Evolutionary conservation across 2,113 vertebrate genomes (phyloP).

Genomic region (Vidua macroura): DNA sequence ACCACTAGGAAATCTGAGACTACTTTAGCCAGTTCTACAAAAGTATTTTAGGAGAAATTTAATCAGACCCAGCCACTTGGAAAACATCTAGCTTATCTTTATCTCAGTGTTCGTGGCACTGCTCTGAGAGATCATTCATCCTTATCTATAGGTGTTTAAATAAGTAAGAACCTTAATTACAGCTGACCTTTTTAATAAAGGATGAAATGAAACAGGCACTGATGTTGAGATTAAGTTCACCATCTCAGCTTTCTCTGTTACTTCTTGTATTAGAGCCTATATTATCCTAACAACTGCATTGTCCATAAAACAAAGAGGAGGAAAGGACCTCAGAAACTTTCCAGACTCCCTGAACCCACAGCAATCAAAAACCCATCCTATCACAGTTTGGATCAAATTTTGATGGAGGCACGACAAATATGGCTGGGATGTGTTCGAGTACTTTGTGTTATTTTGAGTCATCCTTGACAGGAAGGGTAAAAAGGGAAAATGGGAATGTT

Average conservation of each 20-base stretch:
- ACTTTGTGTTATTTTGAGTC: background rate
- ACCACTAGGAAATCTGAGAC: background rate
- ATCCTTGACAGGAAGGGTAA: background rate
- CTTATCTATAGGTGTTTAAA: conserved; percentile 53
- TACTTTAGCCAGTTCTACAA: background rate
- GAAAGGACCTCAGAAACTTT: background rate
- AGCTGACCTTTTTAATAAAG: conserved; percentile 55
- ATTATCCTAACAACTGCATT: background rate
- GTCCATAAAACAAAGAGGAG: background rate
- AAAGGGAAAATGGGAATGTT: background rate
- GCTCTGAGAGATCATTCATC: background rate
- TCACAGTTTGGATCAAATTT: background rate
- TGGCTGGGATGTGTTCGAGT: background rate
- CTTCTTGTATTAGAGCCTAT: background rate
- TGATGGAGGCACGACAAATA: background rate
- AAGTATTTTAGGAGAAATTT: background rate
- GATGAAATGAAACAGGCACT: conserved; percentile 26
- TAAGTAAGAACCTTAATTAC: conserved; percentile 55
- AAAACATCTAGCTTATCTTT: conserved; percentile 35
- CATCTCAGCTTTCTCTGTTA: background rate
- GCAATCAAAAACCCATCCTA: background rate
- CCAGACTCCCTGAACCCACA: background rate
- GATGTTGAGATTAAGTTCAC: conserved; percentile 3
- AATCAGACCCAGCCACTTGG: background rate
- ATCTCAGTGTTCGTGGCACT: background rate